These are phyloP conservation scores for Aethina tumida DNA, from an alignment of 1,140 invertebrate genomes.

Conservation along the genomic window DNA sequence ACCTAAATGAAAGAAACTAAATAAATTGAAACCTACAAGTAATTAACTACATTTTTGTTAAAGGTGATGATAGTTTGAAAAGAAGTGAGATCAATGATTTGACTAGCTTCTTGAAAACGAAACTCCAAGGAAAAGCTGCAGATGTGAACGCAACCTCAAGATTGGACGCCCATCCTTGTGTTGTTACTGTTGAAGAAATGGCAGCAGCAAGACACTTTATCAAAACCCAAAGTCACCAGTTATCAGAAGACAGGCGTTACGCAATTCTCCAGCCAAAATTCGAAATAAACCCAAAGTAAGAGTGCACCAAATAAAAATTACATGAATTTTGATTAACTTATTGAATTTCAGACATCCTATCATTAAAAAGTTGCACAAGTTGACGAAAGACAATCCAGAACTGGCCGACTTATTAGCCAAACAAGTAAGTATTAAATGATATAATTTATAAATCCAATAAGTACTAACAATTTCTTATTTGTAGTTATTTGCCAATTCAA, in stretches of 20 bases:
- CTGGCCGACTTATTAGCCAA: constrained; percentile 76
- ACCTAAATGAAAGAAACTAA: too few relatives aligned
- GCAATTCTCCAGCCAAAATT: constrained; percentile 81
- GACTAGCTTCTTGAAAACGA: constrained; percentile 65
- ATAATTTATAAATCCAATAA: constrained; percentile 5
- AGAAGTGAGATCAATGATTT: constrained; percentile 65
- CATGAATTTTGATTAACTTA: too few relatives aligned
- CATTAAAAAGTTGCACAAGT: constrained; percentile 75
- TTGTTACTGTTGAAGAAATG: constrained; percentile 93
- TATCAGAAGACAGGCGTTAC: constrained; percentile 78
- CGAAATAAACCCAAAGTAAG: constrained; percentile 85
- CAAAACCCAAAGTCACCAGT: constrained; percentile 72
- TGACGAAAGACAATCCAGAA: constrained; percentile 64
- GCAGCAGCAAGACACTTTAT: constrained; percentile 91
- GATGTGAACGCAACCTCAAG: constrained; percentile 74
- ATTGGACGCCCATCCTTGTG: constrained; percentile 83
- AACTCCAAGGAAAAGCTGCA: constrained; percentile 66
- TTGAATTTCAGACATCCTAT: constrained; percentile 67
- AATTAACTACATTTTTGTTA: constrained; percentile 22
- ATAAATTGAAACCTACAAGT: too few relatives aligned
- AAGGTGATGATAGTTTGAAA: constrained; percentile 57
- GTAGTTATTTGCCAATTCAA: constrained; percentile 84
- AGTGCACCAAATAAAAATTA: too few relatives aligned
- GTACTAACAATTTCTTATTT: constrained; percentile 31
- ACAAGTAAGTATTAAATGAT: constrained; percentile 49